Conservation (phyloP, 2,888 invertebrate species). For the Liodrosophila aerea region DNA sequence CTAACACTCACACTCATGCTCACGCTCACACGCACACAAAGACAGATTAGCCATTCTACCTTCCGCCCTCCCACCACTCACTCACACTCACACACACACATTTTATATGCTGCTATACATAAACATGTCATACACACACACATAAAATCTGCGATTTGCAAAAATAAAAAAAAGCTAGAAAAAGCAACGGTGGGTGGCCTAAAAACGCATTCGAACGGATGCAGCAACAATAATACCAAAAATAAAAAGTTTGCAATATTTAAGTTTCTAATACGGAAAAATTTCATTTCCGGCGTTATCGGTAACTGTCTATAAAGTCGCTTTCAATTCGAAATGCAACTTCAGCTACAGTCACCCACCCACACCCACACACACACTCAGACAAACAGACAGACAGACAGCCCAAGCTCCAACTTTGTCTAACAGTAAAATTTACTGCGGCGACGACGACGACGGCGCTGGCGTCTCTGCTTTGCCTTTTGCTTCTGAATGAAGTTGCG, state of each 20-base stretch:
- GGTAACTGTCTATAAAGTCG: slow-evolving; percentile 43
- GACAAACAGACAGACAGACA: slow-evolving; percentile 8
- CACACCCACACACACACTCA: slow-evolving; percentile 30
- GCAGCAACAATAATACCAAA: slow-evolving; percentile 24
- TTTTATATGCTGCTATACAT: slow-evolving; percentile 56
- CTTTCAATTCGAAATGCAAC: slow-evolving; percentile 36
- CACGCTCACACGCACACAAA: slow-evolving; percentile 6
- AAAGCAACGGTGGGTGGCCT: slow-evolving; percentile 37
- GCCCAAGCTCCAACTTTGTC: slow-evolving; percentile 62
- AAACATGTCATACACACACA: slow-evolving; percentile 51
- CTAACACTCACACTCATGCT: slow-evolving; percentile 3
- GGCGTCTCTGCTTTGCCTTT: slow-evolving; percentile 43
- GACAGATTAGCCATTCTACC: slow-evolving; percentile 41
- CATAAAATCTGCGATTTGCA: slow-evolving; percentile 14
- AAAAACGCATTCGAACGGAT: slow-evolving; percentile 43
- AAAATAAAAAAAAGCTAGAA: slow-evolving; percentile 14
- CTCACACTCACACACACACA: slow-evolving; percentile 31
- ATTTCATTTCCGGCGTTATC: slow-evolving; percentile 69
- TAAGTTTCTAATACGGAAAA: slow-evolving; percentile 56
- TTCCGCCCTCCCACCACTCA: slow-evolving; percentile 20
- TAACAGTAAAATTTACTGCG: slow-evolving; percentile 70
- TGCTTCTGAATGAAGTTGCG: slow-evolving; percentile 72
- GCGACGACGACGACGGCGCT: slow-evolving; percentile 18
- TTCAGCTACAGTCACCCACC: slow-evolving; percentile 20
- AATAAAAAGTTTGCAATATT: slow-evolving; percentile 58